Percentiles rank a stretch among this genome's conserved stretches.
phyloP scores from a whole-genome alignment of 2,888 invertebrate genomes.

The Epirrhoe tristata region DNA sequence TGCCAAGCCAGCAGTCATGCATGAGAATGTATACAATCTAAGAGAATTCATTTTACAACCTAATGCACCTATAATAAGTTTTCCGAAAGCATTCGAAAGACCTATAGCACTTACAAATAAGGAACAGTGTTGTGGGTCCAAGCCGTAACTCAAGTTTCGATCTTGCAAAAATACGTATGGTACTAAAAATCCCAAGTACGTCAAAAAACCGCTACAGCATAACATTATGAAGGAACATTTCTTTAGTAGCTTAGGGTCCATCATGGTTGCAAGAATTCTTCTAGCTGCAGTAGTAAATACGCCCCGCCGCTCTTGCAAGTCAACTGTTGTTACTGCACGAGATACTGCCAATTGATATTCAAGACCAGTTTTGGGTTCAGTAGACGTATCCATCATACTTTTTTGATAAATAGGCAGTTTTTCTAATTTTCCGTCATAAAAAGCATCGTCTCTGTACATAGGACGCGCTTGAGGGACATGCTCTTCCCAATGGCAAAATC shows the following conservation, averaged over 20 bases:
- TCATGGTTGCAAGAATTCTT: conserved; percentile 77
- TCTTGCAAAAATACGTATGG: conserved; percentile 72
- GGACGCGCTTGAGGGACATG: conserved; percentile 71
- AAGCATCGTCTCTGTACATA: conserved; percentile 78
- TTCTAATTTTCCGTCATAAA: conserved; percentile 71
- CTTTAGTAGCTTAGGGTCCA: conserved; percentile 70
- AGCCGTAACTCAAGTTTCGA: conserved; percentile 62
- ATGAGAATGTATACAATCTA: conserved; percentile 53
- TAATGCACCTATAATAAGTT: conserved; percentile 62
- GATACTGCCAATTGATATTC: conserved; percentile 80
- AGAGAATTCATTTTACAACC: conserved; percentile 65
- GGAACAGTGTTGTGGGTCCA: conserved; percentile 59
- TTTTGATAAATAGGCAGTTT: conserved; percentile 71
- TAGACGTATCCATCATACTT: conserved; percentile 60
- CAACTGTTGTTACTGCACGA: conserved; percentile 69
- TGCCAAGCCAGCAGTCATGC: conserved; percentile 58
- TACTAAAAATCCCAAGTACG: conserved; percentile 68
- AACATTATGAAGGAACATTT: conserved; percentile 65
- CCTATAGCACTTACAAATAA: conserved; percentile 73
- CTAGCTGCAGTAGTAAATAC: conserved; percentile 73
- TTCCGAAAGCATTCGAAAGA: conserved; percentile 66
- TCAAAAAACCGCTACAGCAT: conserved; percentile 62
- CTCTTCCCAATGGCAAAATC: conserved; percentile 69
- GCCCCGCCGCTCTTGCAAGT: conserved; percentile 68
- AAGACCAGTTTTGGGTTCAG: conserved; percentile 66